Evolutionary conservation across 2,113 vertebrate genomes (phyloP), one percentile per base, ranked within the genome.

Genomic region (Mustela lutreola): DNA sequence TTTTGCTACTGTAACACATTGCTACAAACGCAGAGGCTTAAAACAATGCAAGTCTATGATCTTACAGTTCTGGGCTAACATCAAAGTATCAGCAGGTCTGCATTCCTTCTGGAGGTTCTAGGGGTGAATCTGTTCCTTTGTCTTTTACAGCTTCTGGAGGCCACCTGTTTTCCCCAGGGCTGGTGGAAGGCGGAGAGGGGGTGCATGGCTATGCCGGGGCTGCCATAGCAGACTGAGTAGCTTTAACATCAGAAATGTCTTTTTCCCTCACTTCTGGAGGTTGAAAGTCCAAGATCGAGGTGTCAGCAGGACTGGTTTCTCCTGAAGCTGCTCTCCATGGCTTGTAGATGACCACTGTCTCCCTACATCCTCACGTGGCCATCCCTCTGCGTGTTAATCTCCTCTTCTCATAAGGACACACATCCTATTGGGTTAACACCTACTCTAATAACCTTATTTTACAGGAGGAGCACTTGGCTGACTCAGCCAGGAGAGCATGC

Each of bases 161-260:
- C 33, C n/a, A 70, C 33, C 65, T 70, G 15, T 7, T 18, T 70
- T 70, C 15, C 65, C 7, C 31, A 56, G 79, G 62, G 42, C 42
- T 1, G 22, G 42, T 31, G 36, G 70, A 26, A 60, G 48, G 28
- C 18, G n/a, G 4, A 7, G 22, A 73, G 6, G 28, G 26, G 58
- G 1, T 45, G 18, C 11, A 33, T 19, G 18, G 5, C 21, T 19
- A 48, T n/a, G 1, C 39, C 16, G 21, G 22, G 56, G 70, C 31
- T 73, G 42, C 28, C 10, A 0, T 31, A 42, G 9, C 24, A 5
- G 50, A 21, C 2, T 1, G n/a, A 12, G 70, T 21, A 28, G 2
- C 39, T 24, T 70, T 18, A 14, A 18, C 16, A n/a, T n/a, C 67
- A 70, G 67, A n/a, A 70, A 70, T 70, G 67, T 36, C 53, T 19